A percentile compares a stretch with the other conserved stretches of the same genome.
Conservation (phyloP, 2,113 vertebrate species). For the Corythaixoides concolor region DNA sequence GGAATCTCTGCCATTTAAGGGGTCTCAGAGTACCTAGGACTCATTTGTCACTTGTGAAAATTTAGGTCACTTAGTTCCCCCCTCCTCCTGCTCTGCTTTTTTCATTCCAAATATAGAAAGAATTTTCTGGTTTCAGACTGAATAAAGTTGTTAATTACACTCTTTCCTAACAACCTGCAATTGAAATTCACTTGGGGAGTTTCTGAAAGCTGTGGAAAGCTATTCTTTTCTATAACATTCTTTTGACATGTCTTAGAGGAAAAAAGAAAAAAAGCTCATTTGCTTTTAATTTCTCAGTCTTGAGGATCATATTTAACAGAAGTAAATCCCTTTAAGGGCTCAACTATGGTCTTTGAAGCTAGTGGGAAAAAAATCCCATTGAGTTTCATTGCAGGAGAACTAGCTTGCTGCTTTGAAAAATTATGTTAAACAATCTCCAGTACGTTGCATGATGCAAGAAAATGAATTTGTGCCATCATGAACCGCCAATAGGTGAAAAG, state of each 20-base stretch:
- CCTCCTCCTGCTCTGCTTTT: constrained; percentile 10
- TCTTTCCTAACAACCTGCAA: constrained; percentile 34
- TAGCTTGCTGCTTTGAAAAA: background rate
- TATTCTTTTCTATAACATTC: background rate
- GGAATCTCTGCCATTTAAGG: background rate
- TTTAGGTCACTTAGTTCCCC: constrained; percentile 29
- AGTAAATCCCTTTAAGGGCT: constrained; percentile 58
- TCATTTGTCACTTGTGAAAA: constrained; percentile 37
- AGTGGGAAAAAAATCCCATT: background rate
- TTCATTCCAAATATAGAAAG: constrained; percentile 40
- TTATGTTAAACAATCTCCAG: background rate
- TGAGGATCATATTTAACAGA: constrained; percentile 57
- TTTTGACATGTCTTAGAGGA: constrained; percentile 27
- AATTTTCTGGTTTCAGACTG: constrained; percentile 21
- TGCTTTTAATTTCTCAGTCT: constrained; percentile 43
- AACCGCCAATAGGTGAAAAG: background rate
- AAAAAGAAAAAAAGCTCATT: constrained; percentile 31
- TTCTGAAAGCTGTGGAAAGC: background rate
- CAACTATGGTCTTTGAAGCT: constrained; percentile 36
- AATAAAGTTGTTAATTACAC: constrained; percentile 52
- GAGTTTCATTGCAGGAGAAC: constrained; percentile 4
- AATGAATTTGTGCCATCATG: background rate
- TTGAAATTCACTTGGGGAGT: constrained; percentile 16
- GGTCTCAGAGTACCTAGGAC: background rate
- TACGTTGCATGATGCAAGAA: background rate